Base-by-base conservation (phyloP, 2,113 vertebrate species). In the Anoplopoma fimbria region DNA sequence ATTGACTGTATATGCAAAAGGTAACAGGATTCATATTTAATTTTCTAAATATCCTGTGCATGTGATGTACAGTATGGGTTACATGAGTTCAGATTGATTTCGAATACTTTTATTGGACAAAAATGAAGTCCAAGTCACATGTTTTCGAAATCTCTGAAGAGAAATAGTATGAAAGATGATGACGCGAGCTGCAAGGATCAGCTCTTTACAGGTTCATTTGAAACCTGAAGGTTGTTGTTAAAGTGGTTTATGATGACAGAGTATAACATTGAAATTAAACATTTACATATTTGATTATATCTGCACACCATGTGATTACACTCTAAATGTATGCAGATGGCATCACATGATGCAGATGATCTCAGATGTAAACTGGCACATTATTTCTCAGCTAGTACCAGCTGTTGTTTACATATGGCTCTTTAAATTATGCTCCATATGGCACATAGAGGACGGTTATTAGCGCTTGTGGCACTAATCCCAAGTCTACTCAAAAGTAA, bases 351-450 rank as follows among this genome's bases (percentile, higher is more conserved):
- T 64, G 25, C 13, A 27, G 78, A 82, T 69, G 42, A 64, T 31
- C 19, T 80, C 55, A 60, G 27, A 85, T 65, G 47, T 79, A 29
- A 51, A 72, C 27, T 27, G 27, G 9, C 36, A 4, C 51, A 49
- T 74, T 55, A 21, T 69, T 42, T 75, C 23, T 58, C 27, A 47
- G 69, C 33, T 64, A 71, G 65, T 36, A 61, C 17, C 75, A 60
- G 79, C 77, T 77, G 75, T 61, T 87, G 82, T 84, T 76, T 72
- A 69, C 49, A 58, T 64, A 23, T 51, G 40, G 58, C 25, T 87
- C 58, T 79, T 72, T 77, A 38, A 10, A 69, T 79, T 68, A 40
- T 21, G 29, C 69, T 84, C 65, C 80, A 64, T 69, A 79, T 79
- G 70, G 68, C 61, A 81, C 73, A 14, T 63, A n/a, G 77, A 75